Conservation (phyloP, 1,140 invertebrate genomes). For the Goniozus legneri region DNA sequence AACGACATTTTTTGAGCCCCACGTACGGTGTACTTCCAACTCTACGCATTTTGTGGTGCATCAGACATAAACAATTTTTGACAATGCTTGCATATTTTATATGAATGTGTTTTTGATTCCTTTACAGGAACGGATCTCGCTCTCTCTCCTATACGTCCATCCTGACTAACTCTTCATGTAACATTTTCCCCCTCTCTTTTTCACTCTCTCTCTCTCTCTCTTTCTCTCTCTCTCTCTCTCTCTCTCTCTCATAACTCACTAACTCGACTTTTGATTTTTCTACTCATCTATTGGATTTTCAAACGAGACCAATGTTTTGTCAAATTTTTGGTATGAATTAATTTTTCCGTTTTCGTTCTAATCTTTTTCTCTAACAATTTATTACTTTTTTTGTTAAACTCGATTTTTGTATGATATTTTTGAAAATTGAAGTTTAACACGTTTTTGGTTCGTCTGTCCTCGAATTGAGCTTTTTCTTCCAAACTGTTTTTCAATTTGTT, state of each 20-base stretch:
- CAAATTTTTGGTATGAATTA: too few species aligned
- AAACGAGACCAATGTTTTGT: too few species aligned
- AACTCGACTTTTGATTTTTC: conserved; percentile 16
- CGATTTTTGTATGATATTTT: too few species aligned
- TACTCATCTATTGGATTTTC: background rate
- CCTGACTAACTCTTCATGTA: conserved; percentile 2
- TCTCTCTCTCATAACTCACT: conserved; percentile 1
- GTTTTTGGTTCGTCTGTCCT: too few species aligned
- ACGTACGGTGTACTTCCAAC: conserved; percentile 52
- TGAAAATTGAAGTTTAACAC: too few species aligned
- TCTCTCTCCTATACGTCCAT: conserved; percentile 39
- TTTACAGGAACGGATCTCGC: conserved; percentile 55
- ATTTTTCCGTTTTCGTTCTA: conserved; percentile 1
- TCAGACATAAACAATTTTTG: conserved; percentile 52
- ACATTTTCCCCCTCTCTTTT: conserved; percentile 19
- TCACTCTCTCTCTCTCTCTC: conserved; percentile 15
- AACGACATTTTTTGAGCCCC: conserved; percentile 55
- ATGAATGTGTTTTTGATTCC: conserved; percentile 56
- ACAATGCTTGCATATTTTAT: conserved; percentile 54
- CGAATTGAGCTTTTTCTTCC: conserved; percentile 12
- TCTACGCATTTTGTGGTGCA: conserved; percentile 55
- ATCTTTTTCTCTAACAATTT: conserved; percentile 5
- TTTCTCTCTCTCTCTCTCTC: conserved; percentile 23
- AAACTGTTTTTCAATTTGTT: too few species aligned
- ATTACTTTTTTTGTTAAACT: conserved; percentile 17